Base-by-base conservation (phyloP, 2,113 vertebrate genomes). In the Opisthocomus hoazin region DNA sequence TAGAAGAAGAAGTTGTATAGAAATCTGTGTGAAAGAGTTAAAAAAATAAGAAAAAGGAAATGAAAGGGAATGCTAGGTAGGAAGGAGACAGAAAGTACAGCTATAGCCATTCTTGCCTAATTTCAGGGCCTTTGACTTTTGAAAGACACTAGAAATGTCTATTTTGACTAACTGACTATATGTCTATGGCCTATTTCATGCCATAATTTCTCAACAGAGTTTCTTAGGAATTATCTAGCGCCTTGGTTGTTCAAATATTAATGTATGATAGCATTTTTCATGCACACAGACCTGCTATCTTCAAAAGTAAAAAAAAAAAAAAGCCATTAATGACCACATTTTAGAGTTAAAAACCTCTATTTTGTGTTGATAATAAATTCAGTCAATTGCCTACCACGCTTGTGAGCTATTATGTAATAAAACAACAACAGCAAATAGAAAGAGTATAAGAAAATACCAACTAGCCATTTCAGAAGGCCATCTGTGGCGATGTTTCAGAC, bases 341-440 rank as follows among this genome's bases (percentile, higher is more conserved):
- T 86, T 54, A 61, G n/a, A 74, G 48, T 78, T 81, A 80, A 91
- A 89, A 95, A 39, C 18, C 32, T 68, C 69, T 78, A 14, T 56
- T 94, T 51, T 95, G 6, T 85, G 27, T 60, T 91, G 45, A 73
- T 63, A 76, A 84, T 92, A 71, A 91, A 84, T 95, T 92, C 69
- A 84, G 61, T 39, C 27, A 76, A 53, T 93, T 93, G 50, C 26
- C 45, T 90, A 57, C 37, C 15, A 88, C 2, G 5, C 17, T 89
- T 85, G 51, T 74, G 73, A 86, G 68, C n/a, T 83, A 69, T 93
- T 93, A 81, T 17, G 15, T 53, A 89, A 69, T 93, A 90, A 85
- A 93, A 77, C 1, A 92, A 19, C 53, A 82, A 60, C 7, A 60
- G 14, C 64, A 93, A 87, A 94, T 50, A 87, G 87, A 90, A 70